Percentiles rank a stretch among this genome's conserved stretches.
phyloP scores from a whole-genome alignment of 2,888 invertebrate species.

The Ormyrus nitidulus region DNA sequence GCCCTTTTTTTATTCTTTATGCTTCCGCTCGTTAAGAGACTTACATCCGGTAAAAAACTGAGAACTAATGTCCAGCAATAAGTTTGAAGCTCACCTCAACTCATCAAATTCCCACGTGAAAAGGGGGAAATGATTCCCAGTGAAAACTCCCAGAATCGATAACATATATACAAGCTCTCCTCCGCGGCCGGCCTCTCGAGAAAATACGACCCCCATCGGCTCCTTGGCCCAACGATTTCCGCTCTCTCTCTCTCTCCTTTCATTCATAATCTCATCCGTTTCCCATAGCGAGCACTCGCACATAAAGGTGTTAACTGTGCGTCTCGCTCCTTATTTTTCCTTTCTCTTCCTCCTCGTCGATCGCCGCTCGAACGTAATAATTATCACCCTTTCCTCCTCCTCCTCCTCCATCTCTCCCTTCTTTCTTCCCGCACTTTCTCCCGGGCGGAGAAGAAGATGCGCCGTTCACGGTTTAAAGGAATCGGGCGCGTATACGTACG shows the following conservation, averaged over 20 bases:
- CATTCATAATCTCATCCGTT: slow-evolving; percentile 29
- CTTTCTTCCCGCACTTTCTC: slow-evolving; percentile 6
- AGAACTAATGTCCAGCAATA: not conserved
- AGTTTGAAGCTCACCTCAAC: not conserved
- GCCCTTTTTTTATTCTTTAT: not conserved
- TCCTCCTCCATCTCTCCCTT: not conserved
- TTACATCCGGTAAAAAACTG: not conserved
- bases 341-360: slow-evolving; percentile 12
- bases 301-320: slow-evolving; percentile 7
- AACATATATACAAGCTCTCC: not conserved
- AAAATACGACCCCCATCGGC: slow-evolving; percentile 23
- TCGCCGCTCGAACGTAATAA: slow-evolving; percentile 29
- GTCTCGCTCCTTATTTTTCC: not conserved
- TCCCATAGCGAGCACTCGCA: slow-evolving; percentile 14
- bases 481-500: not conserved
- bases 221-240: not conserved
- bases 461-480: slow-evolving; percentile 18
- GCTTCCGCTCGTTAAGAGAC: not conserved
- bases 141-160: not conserved
- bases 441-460: not conserved
- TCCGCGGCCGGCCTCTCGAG: not conserved
- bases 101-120: not conserved
- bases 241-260: not conserved
- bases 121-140: slow-evolving; percentile 1
- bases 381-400: slow-evolving; percentile 40